Evolutionary conservation across 1,140 invertebrate species (phyloP), one percentile per base, ranked within the genome.

Genomic region (Hylaeus anthracinus): DNA sequence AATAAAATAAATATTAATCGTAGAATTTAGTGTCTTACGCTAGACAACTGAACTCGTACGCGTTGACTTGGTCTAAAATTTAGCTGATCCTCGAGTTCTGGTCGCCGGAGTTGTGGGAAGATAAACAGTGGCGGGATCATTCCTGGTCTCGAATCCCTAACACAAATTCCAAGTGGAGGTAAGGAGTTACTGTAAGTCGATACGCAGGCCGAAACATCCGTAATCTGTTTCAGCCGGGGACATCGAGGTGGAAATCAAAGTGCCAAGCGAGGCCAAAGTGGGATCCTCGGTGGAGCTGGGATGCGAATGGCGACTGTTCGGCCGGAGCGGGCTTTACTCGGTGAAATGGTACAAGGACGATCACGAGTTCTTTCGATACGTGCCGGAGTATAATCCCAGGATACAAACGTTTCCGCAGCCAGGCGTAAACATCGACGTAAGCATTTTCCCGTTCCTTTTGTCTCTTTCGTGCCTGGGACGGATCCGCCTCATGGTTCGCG

Each of bases 331-430:
- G 2, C 93, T 97, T 14, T 97, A 97, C 91, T 96, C 96, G 0
- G 95, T 97, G 79, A 97, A 97, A 92, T 97, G 96, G 96, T 97
- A 97, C 92, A 97, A 97, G 88, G 96, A 96, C 80, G 95, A 95
- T 58, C 92, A 94, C 79, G 95, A 97, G 90, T 96, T 97, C 92
- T 97, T 95, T 91, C 94, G 96, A 72, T 96, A 95, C 86, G 92
- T 95, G 48, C 95, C 95, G 0, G 95, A 95, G 60, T 95, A 96
- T 85, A 92, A 94, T 67, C 95, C 95, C 0, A 94, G 92, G 55
- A 95, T 94, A n/a, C 94, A 95, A 81, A 94, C 94, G 60, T 95
- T 95, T 82, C 90, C 93, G 0, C 93, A 94, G 64, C 93, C 93
- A 2, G 95, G 95, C 37, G 94, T 96, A 58, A 93, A 94, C 61